Percentiles rank a stretch among this genome's conserved stretches.
phyloP scores from a whole-genome alignment of 2,797 vertebrate genomes.

The Acomys russatus region DNA sequence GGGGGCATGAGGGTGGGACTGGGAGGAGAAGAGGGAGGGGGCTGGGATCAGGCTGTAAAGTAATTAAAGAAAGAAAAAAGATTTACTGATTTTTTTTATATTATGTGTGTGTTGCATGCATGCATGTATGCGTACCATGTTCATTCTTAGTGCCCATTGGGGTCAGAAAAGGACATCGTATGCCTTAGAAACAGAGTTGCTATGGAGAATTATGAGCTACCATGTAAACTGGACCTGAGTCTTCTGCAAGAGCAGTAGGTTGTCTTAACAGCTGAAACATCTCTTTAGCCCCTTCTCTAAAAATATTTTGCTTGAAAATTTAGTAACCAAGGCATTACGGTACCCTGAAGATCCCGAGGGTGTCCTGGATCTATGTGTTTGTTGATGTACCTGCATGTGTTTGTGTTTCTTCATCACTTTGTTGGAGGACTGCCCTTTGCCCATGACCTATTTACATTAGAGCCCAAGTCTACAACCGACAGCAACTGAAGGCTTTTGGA shows the following conservation, averaged over 20 bases:
- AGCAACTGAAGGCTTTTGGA: background rate
- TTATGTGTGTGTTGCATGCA: background rate
- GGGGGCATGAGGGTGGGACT: no score
- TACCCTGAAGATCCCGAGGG: background rate
- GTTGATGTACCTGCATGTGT: no score
- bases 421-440: background rate
- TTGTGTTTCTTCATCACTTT: background rate
- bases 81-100: background rate
- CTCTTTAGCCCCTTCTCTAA: background rate
- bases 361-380: background rate
- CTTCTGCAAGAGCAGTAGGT: background rate
- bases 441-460: background rate
- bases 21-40: no score
- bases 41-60: no score
- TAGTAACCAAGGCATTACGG: background rate
- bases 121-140: background rate
- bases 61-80: no score
- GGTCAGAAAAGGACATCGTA: background rate
- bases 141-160: background rate
- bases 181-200: background rate
- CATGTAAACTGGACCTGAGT: background rate
- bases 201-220: background rate
- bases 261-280: background rate
- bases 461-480: background rate
- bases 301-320: slow-evolving; percentile 1